Conservation (phyloP, 2,888 invertebrate species). For the Orthonychiurus folsomi region DNA sequence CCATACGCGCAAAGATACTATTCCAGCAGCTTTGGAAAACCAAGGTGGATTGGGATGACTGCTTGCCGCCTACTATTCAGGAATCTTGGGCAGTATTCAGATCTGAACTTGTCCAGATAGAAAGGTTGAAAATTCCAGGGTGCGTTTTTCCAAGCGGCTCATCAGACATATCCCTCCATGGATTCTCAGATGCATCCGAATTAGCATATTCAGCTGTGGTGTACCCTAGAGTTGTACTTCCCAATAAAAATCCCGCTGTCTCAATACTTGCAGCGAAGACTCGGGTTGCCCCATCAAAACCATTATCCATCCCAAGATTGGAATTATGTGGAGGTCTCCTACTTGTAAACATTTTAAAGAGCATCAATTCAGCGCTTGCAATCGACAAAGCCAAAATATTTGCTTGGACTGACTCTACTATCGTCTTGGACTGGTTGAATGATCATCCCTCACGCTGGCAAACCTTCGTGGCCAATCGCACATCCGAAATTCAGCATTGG, state of each 20-base stretch:
- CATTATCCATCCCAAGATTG: slow-evolving; percentile 38
- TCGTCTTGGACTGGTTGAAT: slow-evolving; percentile 40
- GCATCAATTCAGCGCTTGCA: slow-evolving; percentile 16
- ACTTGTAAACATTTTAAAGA: slow-evolving; percentile 26
- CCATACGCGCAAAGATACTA: too few species aligned
- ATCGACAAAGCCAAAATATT: slow-evolving; percentile 12
- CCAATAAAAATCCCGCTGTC: too few species aligned
- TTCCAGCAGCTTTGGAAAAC: too few species aligned
- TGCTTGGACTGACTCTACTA: slow-evolving; percentile 41
- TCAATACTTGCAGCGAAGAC: slow-evolving; percentile 36
- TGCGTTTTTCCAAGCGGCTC: neutral
- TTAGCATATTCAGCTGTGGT: slow-evolving; percentile 36
- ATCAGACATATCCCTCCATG: slow-evolving; percentile 29
- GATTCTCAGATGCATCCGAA: slow-evolving; percentile 38
- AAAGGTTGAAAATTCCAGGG: neutral
- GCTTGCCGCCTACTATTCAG: too few species aligned
- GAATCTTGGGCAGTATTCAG: too few species aligned
- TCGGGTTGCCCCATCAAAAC: slow-evolving; percentile 36
- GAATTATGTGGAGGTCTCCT: slow-evolving; percentile 40
- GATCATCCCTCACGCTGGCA: slow-evolving; percentile 35
- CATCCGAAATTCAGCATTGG: slow-evolving; percentile 29
- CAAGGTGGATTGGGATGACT: too few species aligned
- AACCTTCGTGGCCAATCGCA: slow-evolving; percentile 38
- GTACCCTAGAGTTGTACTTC: slow-evolving; percentile 27
- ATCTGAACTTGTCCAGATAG: too few species aligned